Evolutionary conservation across 2,797 vertebrate genomes (phyloP), one percentile per base, ranked within the genome.

Genomic region (Mormyrops boulengeri): DNA sequence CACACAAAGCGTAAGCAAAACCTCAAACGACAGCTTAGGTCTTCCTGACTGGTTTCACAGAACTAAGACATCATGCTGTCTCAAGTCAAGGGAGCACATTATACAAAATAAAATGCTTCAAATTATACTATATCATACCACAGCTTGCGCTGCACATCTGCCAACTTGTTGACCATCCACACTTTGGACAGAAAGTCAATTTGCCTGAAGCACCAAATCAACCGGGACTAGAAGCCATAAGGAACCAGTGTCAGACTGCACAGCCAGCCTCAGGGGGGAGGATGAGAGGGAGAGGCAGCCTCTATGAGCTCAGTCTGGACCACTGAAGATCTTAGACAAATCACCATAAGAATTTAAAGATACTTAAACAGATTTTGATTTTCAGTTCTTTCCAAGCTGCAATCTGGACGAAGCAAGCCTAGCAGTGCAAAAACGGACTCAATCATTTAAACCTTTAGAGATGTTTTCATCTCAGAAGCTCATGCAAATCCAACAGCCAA

Each of bases 1-100:
- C 22, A 53, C 47, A 26, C 84, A 93, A 80, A 93, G 82, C 82
- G n/a, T 44, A 49, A 49, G 38, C 82, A 22, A 14, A 49, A 26
- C 19, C 47, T 52, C 44, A 52, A 49, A 84, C 1, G 1, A 8
- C 19, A 2, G 9, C 4, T 52, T 52, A n/a, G n/a, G 4, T 44
- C 41, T 44, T 80, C 82, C 82, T 30, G 47, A 52, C 44, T 85
- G 82, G 82, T 26, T 50, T 85, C 47, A 26, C 22, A 52, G 22
- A 50, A 85, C 47, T 30, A 30, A 44, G 82, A 85, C 82, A 49
- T 3, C 73, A 80, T 80, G 73, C 73, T 80, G 73, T 80, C 38
- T 80, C 38, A 80, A 41, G 38, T 80, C 73, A 80, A 44, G 73
- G 38, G 41, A 44, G 34, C 41, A 44, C 41, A 44, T 80, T 80